A percentile compares a stretch with the other conserved stretches of the same genome.
Conservation (phyloP, 92 coral and sea anemone species). For the Zoanthus sansibaricus region DNA sequence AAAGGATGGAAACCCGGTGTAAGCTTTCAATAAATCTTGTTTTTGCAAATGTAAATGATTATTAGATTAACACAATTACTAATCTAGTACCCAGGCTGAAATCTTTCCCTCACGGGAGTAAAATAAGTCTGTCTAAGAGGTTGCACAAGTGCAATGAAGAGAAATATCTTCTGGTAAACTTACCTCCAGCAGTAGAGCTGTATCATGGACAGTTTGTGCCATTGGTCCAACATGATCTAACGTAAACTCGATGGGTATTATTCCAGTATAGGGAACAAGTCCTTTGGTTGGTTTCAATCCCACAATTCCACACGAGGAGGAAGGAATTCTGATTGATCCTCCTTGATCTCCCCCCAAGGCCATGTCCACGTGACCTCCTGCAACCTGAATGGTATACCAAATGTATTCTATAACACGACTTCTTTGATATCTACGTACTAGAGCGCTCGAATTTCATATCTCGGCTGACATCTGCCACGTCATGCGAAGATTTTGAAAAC, state of each 20-base stretch:
- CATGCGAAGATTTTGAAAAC: neutral
- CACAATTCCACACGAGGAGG: slow-evolving; percentile 79
- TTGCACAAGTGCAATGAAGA: no score
- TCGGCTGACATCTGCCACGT: neutral
- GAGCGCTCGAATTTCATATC: neutral
- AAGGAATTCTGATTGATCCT: slow-evolving; percentile 75
- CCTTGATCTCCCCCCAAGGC: slow-evolving; percentile 85
- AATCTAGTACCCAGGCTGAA: no score
- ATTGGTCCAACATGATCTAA: slow-evolving; percentile 80
- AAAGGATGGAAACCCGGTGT: no score
- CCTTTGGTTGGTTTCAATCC: slow-evolving; percentile 83
- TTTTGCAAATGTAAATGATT: no score
- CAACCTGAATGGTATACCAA: slow-evolving; percentile 20
- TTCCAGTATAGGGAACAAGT: slow-evolving; percentile 78
- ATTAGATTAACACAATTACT: no score
- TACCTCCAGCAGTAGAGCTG: slow-evolving; percentile 72
- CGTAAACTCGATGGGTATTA: slow-evolving; percentile 57
- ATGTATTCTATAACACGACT: no score
- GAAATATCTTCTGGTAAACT: neutral
- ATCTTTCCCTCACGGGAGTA: no score
- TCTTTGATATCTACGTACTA: neutral
- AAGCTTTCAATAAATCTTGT: no score
- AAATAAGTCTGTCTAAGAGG: no score
- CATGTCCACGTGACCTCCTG: slow-evolving; percentile 79
- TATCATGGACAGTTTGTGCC: slow-evolving; percentile 71